Evolutionary conservation across 2,797 vertebrate species (phyloP).

Genomic region (Threskiornis aethiopicus): DNA sequence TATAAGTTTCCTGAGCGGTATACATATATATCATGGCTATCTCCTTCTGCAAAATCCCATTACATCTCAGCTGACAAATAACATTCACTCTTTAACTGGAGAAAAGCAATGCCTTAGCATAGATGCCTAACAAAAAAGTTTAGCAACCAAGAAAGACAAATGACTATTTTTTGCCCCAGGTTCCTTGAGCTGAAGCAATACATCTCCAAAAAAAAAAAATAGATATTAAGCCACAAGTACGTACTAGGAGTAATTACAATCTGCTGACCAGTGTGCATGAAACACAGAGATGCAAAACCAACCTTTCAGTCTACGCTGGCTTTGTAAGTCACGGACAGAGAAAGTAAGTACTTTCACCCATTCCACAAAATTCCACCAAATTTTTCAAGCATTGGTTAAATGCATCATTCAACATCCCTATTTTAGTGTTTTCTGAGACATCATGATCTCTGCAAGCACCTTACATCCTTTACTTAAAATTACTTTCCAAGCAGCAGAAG

Average conservation of each 20-base stretch:
- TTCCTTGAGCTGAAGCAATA: not conserved
- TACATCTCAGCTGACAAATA: not conserved
- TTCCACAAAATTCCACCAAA: not conserved
- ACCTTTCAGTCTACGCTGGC: not conserved
- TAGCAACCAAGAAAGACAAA: not conserved
- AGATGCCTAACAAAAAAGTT: not conserved
- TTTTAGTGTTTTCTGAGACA: not conserved
- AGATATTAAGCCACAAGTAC: not conserved
- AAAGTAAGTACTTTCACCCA: not conserved
- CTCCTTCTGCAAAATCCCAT: not conserved
- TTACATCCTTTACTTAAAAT: not conserved
- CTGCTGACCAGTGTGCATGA: not conserved
- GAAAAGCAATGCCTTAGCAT: not conserved
- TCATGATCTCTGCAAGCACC: not conserved
- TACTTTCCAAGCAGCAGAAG: not conserved
- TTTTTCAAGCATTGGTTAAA: not conserved
- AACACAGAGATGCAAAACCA: not conserved
- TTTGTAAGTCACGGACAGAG: not conserved
- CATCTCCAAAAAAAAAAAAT: not conserved
- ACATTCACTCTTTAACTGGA: not conserved
- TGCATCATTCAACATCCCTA: not conserved
- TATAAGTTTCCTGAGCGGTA: not conserved
- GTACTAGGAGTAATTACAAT: not conserved
- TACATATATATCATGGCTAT: rapidly evolving
- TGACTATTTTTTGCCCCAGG: not conserved